A percentile compares a stretch with the other conserved stretches of the same genome.
Evolutionary conservation across 2,113 vertebrate genomes (phyloP).

Genomic region (Ctenomys sociabilis): DNA sequence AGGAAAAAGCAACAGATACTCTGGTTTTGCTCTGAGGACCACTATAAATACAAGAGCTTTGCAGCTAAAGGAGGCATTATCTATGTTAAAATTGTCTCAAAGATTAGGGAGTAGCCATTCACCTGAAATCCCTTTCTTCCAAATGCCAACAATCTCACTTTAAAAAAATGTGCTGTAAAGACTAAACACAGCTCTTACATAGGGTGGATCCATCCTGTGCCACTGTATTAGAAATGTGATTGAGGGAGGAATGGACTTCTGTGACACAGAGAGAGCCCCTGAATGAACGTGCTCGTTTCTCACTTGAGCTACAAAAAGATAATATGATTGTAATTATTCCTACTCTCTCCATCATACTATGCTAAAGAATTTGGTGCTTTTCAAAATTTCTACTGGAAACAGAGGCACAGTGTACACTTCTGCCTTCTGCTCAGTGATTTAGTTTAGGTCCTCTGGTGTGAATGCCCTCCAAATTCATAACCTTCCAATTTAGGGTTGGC

Average conservation of each 20-base stretch:
- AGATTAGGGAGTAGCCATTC: background rate
- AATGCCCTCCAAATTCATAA: background rate
- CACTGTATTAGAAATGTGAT: background rate
- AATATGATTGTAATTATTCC: background rate
- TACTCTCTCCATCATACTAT: background rate
- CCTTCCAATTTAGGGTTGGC: conserved; percentile 64
- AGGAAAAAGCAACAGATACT: background rate
- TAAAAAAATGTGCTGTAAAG: background rate
- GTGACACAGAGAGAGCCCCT: background rate
- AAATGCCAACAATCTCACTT: conserved; percentile 7
- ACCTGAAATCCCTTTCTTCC: background rate
- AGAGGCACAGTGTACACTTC: background rate
- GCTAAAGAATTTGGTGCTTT: background rate
- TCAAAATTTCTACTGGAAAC: background rate
- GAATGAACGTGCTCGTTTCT: background rate
- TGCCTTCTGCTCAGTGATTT: background rate
- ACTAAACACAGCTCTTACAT: background rate
- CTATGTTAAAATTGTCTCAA: background rate
- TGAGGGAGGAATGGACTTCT: background rate
- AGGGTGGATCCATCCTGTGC: background rate
- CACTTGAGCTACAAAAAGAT: background rate
- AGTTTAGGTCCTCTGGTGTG: background rate
- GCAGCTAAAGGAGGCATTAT: background rate
- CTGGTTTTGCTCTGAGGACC: too few species aligned
- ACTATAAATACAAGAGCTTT: background rate